Evolutionary conservation across 2,888 invertebrate genomes (phyloP).

Genomic region (Clivina fossor): DNA sequence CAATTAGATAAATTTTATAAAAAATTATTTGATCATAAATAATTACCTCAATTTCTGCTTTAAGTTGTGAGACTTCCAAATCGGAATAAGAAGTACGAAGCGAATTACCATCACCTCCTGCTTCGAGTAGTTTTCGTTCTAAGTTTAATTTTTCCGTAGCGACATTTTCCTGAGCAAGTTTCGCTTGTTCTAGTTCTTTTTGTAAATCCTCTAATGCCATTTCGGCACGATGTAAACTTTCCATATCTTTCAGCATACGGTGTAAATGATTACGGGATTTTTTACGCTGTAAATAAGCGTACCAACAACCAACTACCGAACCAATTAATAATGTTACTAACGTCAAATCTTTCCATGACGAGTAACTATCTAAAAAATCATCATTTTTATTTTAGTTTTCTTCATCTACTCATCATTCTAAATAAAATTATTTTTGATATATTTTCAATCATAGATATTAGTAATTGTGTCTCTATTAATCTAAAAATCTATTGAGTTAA

Average conservation of each 20-base stretch:
- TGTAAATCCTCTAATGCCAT: constrained; percentile 84
- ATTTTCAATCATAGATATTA: too few relatives aligned
- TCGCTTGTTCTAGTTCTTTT: constrained; percentile 78
- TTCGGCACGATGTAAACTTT: constrained; percentile 86
- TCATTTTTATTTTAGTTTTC: too few relatives aligned
- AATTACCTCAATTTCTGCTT: constrained; percentile 81
- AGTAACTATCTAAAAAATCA: constrained; percentile 48
- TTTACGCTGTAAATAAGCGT: constrained; percentile 87
- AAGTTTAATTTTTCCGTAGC: constrained; percentile 80
- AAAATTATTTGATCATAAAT: constrained; percentile 5
- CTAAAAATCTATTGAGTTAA: too few relatives aligned
- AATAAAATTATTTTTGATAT: too few relatives aligned
- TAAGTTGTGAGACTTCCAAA: constrained; percentile 76
- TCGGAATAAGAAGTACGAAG: constrained; percentile 77
- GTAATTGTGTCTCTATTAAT: too few relatives aligned
- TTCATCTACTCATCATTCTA: too few relatives aligned
- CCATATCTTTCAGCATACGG: constrained; percentile 94
- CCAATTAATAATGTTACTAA: constrained; percentile 80
- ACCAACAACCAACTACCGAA: constrained; percentile 87
- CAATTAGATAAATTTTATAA: neutral
- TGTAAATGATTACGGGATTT: constrained; percentile 82
- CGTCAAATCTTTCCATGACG: constrained; percentile 81
- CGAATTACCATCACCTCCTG: constrained; percentile 62
- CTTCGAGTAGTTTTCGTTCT: constrained; percentile 78
- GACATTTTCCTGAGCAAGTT: constrained; percentile 79